Percentiles rank a stretch among this genome's conserved stretches.
These are phyloP conservation scores for Conomelus anceps DNA, from an alignment of 2,888 invertebrate genomes.

Conservation along the genomic window DNA sequence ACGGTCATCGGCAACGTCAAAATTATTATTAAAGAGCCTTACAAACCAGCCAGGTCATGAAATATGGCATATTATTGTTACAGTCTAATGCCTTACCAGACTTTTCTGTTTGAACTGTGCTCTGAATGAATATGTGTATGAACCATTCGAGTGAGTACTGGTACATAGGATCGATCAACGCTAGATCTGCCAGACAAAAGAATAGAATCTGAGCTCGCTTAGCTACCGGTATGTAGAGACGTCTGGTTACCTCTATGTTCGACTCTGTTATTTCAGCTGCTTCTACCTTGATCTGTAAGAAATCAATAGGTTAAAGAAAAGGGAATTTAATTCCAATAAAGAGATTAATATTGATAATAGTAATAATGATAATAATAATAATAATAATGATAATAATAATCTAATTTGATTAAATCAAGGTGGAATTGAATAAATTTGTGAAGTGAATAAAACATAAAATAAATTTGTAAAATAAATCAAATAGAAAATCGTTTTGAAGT, in stretches of 20 bases:
- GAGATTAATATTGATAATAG: no score
- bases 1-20: no score
- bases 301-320: no score
- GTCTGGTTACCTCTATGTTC: slow-evolving; percentile 75
- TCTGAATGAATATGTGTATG: slow-evolving; percentile 66
- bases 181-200: slow-evolving; percentile 80
- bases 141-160: slow-evolving; percentile 93
- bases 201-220: slow-evolving; percentile 78
- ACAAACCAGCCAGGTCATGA: no score
- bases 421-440: no score
- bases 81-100: slow-evolving; percentile 46
- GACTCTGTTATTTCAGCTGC: slow-evolving; percentile 73
- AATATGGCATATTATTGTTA: no score
- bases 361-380: neutral
- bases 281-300: slow-evolving; percentile 61
- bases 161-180: slow-evolving; percentile 89
- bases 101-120: slow-evolving; percentile 62
- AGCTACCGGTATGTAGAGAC: slow-evolving; percentile 78
- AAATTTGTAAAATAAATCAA: no score
- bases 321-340: no score
- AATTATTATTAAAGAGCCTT: neutral
- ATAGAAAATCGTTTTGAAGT: no score
- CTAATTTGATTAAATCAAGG: no score
- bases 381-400: neutral
- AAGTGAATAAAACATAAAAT: no score